These are phyloP conservation scores for Enteromius fasciolatus DNA, from an alignment of 2,797 vertebrate genomes.

Conservation along the genomic window DNA sequence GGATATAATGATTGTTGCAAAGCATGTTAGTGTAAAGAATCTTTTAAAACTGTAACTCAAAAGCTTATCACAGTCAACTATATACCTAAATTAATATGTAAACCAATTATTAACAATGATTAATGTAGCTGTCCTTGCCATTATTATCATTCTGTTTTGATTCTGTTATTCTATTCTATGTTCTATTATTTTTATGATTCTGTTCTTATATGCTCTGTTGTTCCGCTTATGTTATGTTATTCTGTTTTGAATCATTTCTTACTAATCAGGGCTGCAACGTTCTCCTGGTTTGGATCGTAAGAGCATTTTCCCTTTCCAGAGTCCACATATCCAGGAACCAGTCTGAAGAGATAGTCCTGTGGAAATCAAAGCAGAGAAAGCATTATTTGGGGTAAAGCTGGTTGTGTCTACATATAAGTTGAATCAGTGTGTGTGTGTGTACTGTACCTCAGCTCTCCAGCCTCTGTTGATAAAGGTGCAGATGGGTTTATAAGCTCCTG, in stretches of 20 bases:
- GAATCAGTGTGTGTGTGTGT: not conserved
- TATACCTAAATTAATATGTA: not conserved
- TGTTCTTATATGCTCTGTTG: not conserved
- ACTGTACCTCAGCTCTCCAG: conserved; percentile 83
- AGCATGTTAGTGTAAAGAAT: not conserved
- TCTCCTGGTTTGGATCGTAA: conserved; percentile 85
- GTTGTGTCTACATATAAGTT: not conserved
- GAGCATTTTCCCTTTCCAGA: conserved; percentile 87
- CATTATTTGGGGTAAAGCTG: not conserved
- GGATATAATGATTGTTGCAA: not conserved
- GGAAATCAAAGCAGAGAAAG: conserved; percentile 25
- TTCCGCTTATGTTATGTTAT: not conserved
- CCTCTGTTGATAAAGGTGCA: conserved; percentile 85
- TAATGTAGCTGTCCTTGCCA: not conserved
- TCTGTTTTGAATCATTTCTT: conserved; percentile 56
- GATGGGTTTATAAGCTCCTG: conserved; percentile 85
- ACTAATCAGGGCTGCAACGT: conserved; percentile 81
- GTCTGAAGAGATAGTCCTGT: conserved; percentile 86
- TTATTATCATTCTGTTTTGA: not conserved
- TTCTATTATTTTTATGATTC: not conserved
- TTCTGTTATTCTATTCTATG: not conserved
- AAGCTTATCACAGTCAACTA: not conserved
- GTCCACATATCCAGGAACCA: conserved; percentile 81
- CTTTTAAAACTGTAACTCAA: too few relatives aligned
- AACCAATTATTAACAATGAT: not conserved